These are phyloP conservation scores for Dascyllus trimaculatus DNA, from an alignment of 2,113 vertebrate genomes.

Conservation along the genomic window DNA sequence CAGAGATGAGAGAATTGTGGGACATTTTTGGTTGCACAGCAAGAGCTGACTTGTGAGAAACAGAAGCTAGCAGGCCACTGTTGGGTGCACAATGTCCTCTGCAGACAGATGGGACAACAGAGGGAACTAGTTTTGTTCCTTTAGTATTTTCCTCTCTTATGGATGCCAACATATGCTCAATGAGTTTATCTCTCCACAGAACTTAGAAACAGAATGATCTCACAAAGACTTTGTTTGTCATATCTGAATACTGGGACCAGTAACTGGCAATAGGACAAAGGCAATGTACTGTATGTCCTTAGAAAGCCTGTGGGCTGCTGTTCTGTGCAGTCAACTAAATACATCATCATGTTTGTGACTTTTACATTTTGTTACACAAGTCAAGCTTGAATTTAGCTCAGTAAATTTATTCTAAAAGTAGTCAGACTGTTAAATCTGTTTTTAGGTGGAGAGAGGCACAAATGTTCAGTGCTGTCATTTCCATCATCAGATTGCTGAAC, in stretches of 20 bases:
- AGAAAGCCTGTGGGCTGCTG: conserved; percentile 8
- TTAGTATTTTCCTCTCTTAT: conserved; percentile 70
- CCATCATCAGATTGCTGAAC: conserved; percentile 66
- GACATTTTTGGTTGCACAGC: conserved; percentile 71
- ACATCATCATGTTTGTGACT: conserved; percentile 16
- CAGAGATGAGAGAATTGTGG: conserved; percentile 61
- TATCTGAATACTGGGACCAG: conserved; percentile 34
- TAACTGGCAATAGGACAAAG: conserved; percentile 32
- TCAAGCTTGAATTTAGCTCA: conserved; percentile 12
- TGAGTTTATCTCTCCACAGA: conserved; percentile 63
- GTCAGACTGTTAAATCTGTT: conserved; percentile 30
- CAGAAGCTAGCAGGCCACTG: conserved; percentile 59
- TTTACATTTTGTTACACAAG: conserved; percentile 40
- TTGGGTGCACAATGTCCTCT: conserved; percentile 69
- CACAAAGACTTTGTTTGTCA: conserved; percentile 39
- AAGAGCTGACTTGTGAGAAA: conserved; percentile 64
- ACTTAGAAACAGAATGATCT: conserved; percentile 53
- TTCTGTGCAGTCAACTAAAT: conserved; percentile 14
- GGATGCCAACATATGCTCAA: conserved; percentile 74
- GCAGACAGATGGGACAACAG: conserved; percentile 81
- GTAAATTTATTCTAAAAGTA: conserved; percentile 28
- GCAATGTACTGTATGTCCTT: conserved; percentile 5
- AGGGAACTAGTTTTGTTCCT: conserved; percentile 71
- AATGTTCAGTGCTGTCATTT: conserved; percentile 53
- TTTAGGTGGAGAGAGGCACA: conserved; percentile 46